A percentile compares a stretch with the other conserved stretches of the same genome.
These are phyloP conservation scores for Xiphorhynchus erythropygius DNA, from an alignment of 2,797 vertebrate species.

Conservation along the genomic window DNA sequence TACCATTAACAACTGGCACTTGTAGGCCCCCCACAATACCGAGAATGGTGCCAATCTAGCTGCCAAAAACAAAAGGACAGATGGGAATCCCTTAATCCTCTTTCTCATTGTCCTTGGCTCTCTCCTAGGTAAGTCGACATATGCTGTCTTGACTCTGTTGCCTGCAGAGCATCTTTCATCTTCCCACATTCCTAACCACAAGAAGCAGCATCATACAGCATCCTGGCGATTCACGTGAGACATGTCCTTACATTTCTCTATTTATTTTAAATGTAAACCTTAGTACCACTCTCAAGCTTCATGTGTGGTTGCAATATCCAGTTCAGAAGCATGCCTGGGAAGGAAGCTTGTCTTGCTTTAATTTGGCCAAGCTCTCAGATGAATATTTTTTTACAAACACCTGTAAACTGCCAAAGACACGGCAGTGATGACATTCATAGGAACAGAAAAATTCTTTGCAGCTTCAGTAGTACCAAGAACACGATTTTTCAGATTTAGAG, in stretches of 20 bases:
- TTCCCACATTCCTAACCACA: neutral
- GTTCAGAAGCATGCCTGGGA: neutral
- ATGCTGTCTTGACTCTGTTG: neutral
- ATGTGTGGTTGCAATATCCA: neutral
- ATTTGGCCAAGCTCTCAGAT: neutral
- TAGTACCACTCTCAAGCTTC: neutral
- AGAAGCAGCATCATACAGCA: neutral
- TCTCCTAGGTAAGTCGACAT: neutral
- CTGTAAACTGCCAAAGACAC: neutral
- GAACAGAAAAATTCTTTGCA: neutral
- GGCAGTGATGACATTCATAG: neutral
- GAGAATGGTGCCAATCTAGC: neutral
- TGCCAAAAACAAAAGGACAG: neutral
- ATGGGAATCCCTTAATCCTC: constrained; percentile 27
- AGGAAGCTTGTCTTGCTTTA: neutral
- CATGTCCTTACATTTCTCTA: neutral
- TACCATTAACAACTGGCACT: neutral
- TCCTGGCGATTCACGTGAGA: neutral
- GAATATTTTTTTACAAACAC: neutral
- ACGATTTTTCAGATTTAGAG: neutral
- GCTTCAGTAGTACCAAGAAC: neutral
- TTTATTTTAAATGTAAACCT: neutral
- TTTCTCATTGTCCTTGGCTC: neutral
- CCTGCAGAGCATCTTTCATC: neutral
- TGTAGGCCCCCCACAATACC: neutral